Conservation (phyloP, 2,797 vertebrate genomes). For the Aotus griseimembra region DNA sequence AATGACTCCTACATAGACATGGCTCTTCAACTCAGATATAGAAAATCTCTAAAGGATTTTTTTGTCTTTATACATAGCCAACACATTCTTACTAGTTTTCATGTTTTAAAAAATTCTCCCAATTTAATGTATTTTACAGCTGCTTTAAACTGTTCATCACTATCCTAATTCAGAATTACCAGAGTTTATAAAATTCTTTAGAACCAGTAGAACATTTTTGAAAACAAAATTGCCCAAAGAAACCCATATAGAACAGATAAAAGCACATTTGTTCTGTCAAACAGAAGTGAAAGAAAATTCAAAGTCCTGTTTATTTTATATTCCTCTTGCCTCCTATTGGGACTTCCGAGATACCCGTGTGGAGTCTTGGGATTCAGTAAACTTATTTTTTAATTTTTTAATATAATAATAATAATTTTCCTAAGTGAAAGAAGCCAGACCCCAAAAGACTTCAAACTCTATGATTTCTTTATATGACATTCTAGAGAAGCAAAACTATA, state of each 20-base stretch:
- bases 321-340: background rate
- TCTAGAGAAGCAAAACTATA: background rate
- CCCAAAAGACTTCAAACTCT: background rate
- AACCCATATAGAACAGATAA: background rate
- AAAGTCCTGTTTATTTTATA: background rate
- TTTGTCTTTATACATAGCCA: background rate
- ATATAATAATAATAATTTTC: background rate
- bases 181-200: background rate
- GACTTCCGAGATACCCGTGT: background rate
- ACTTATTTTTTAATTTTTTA: background rate
- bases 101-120: background rate
- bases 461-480: background rate
- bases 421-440: background rate
- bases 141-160: background rate
- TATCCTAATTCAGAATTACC: background rate
- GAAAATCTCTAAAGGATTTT: background rate
- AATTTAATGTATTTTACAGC: background rate
- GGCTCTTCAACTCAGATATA: background rate
- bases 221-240: background rate
- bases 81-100: background rate
- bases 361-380: background rate
- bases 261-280: background rate
- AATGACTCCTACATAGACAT: background rate
- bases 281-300: background rate
- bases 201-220: background rate